These are phyloP conservation scores for Hylia prasina DNA, from an alignment of 2,113 vertebrate species.

Conservation along the genomic window DNA sequence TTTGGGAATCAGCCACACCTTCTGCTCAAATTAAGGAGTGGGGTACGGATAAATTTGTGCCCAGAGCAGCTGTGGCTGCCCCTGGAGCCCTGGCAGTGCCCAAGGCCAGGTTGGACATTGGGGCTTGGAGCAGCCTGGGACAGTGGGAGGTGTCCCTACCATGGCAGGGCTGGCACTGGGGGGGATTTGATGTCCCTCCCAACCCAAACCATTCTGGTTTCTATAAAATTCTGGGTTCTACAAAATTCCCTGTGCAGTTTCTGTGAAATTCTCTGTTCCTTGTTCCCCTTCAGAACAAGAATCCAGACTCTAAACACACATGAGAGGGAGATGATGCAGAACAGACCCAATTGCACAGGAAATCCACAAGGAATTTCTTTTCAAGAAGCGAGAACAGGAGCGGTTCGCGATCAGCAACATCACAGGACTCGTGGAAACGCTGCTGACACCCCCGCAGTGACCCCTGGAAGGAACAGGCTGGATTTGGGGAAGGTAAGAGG, in stretches of 20 bases:
- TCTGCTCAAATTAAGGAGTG: background rate
- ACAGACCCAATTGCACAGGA: background rate
- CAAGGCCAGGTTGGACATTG: background rate
- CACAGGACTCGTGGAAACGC: accelerated
- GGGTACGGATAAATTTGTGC: background rate
- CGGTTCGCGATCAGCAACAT: accelerated
- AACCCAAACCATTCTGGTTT: background rate
- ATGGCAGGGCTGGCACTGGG: accelerated
- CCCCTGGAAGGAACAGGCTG: background rate
- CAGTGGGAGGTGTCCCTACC: background rate
- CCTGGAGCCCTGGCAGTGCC: background rate
- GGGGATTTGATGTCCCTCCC: accelerated
- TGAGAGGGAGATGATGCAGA: background rate
- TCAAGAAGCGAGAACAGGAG: background rate
- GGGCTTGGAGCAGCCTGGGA: background rate
- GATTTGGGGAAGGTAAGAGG: background rate
- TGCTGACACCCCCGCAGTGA: background rate
- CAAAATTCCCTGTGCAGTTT: background rate
- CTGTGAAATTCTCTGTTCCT: background rate
- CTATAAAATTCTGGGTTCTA: background rate
- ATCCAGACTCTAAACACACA: background rate
- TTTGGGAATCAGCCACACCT: background rate
- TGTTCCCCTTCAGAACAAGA: background rate
- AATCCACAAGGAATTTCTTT: background rate
- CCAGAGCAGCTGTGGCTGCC: background rate